A percentile compares a stretch with the other conserved stretches of the same genome.
Evolutionary conservation across 2,888 invertebrate genomes (phyloP).

Genomic region (Allophyes oxyacanthae): DNA sequence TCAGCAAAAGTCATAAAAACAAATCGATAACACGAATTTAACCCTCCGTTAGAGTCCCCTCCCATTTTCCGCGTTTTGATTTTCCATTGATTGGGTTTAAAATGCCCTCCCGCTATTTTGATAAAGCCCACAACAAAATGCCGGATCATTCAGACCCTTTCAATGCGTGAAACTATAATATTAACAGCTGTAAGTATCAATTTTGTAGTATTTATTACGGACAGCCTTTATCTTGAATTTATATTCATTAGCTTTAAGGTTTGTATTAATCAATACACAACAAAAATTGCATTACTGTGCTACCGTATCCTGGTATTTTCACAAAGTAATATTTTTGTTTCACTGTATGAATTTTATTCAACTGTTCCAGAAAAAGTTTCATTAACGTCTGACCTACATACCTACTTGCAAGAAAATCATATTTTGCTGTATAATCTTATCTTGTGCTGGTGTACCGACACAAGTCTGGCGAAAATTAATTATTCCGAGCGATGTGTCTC

Average conservation of each 20-base stretch:
- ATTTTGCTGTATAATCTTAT: slow-evolving; percentile 31
- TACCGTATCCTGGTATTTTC: too few relatives aligned
- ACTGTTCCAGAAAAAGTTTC: slow-evolving; percentile 17
- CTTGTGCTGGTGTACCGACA: slow-evolving; percentile 8
- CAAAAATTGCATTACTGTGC: too few relatives aligned
- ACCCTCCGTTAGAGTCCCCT: slow-evolving; percentile 85
- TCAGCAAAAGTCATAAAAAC: slow-evolving; percentile 86
- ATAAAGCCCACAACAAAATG: slow-evolving; percentile 80
- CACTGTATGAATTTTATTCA: neutral
- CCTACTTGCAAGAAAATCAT: slow-evolving; percentile 16
- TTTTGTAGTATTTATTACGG: slow-evolving; percentile 52
- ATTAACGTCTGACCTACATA: slow-evolving; percentile 35
- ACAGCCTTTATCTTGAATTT: slow-evolving; percentile 20
- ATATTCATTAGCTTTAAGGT: too few relatives aligned
- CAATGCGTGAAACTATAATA: slow-evolving; percentile 65
- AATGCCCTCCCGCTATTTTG: slow-evolving; percentile 83
- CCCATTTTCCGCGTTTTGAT: slow-evolving; percentile 88
- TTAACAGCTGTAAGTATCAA: slow-evolving; percentile 56
- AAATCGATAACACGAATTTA: slow-evolving; percentile 86
- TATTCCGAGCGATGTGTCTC: slow-evolving; percentile 19
- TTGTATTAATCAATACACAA: too few relatives aligned
- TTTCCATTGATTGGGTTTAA: slow-evolving; percentile 88
- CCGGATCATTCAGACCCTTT: slow-evolving; percentile 70
- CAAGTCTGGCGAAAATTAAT: slow-evolving; percentile 26
- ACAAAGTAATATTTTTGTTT: too few relatives aligned